These are phyloP conservation scores for Tetrao urogallus DNA, from an alignment of 2,113 vertebrate species.

Conservation along the genomic window DNA sequence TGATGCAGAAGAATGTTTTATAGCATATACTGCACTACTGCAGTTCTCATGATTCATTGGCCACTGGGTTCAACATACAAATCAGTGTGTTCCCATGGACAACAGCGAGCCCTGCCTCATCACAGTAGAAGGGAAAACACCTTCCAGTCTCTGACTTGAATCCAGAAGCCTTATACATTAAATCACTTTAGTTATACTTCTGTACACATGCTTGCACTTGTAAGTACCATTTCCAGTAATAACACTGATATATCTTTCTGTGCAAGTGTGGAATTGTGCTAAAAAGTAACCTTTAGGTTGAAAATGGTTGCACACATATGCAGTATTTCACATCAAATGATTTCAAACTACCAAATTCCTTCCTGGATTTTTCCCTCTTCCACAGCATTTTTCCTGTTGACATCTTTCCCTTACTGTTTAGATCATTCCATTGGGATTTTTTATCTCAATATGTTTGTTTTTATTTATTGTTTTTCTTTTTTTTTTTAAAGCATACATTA, in stretches of 20 bases:
- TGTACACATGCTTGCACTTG: not conserved
- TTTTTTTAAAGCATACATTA: not conserved
- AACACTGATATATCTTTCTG: not conserved
- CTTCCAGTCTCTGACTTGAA: not conserved
- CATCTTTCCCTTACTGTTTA: not conserved
- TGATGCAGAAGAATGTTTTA: not conserved
- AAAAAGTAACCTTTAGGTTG: not conserved
- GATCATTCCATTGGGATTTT: not conserved
- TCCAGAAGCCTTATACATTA: not conserved
- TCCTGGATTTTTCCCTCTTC: not conserved
- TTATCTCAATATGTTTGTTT: too few relatives aligned
- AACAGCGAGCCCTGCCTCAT: not conserved
- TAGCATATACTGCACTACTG: accelerated
- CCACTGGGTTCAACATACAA: not conserved
- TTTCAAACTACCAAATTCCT: not conserved
- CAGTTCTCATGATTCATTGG: not conserved
- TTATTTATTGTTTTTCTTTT: not conserved
- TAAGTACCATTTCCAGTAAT: not conserved
- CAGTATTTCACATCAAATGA: not conserved
- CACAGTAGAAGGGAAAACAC: not conserved
- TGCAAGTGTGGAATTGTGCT: not conserved
- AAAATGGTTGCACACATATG: not conserved
- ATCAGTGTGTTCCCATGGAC: not conserved
- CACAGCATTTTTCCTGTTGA: not conserved
- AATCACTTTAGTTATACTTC: not conserved